Base-by-base conservation (phyloP, 2,888 invertebrate species). In the Idaea biselata region DNA sequence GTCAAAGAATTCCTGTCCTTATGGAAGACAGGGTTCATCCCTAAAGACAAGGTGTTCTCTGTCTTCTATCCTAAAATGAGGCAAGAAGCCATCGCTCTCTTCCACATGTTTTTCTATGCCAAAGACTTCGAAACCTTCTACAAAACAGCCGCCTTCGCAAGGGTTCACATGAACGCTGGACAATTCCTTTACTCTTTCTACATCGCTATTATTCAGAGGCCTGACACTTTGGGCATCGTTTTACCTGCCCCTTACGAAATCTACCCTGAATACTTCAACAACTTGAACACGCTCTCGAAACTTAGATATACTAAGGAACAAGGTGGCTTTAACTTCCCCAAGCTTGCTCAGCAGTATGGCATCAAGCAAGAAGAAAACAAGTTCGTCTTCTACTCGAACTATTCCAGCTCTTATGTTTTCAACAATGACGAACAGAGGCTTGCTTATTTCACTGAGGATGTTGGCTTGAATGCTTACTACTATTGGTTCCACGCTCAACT, bases 191-290 rank as follows among this genome's bases (percentile, higher is more conserved):
- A 95, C 76, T 89, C 94, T 5, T 88, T 94, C 76, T 93, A 93
- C 72, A 90, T 94, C 14, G 95, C 95, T 55, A 80, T 94, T 7
- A 76, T 94, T 18, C 94, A 95, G 73, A 94, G 95, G 59, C 74
- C 87, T 1, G 95, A 95, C 72, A 91, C 93, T 62, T 83, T 86
- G 59, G 92, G 93, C 61, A 80, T 95, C 33, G 93, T 94, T 17
- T 74, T 95, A 54, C 96, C 96, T 1, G 94, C 95, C 1, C 89
- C 94, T n/a, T 95, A 95, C 74, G 96, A 96, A 89, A 86, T 95
- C 33, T 88, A 93, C 72, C 96, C 96, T 0, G 92, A 95, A 78
- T 92, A 93, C 70, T 96, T 94, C 89, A 93, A 94, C 68, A 94
- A 94, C 80, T 81, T 89, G 16, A 93, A 95, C 58, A 89, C 94